A percentile compares a stretch with the other conserved stretches of the same genome.
These are phyloP conservation scores for Macropis europaea DNA, from an alignment of 2,888 invertebrate genomes.

Conservation along the genomic window DNA sequence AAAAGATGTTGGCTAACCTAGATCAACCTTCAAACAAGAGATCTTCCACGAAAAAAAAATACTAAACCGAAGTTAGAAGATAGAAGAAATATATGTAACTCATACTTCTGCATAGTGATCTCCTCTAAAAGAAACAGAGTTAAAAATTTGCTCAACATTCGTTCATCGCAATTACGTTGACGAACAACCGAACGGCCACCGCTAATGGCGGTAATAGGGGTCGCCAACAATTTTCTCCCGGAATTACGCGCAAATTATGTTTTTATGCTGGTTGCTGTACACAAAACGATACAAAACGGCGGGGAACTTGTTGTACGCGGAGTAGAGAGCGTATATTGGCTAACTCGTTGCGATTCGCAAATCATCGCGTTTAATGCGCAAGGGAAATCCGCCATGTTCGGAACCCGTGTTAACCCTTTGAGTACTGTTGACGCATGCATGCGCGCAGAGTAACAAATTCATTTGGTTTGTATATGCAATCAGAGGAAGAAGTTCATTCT, in stretches of 20 bases:
- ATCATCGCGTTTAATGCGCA: slow-evolving; percentile 15
- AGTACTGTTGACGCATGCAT: no score
- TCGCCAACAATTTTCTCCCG: slow-evolving; percentile 15
- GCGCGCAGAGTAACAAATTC: no score
- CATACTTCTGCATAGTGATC: background rate
- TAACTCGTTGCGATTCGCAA: slow-evolving; percentile 17
- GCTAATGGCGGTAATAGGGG: background rate
- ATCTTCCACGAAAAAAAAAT: no score
- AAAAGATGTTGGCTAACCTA: no score
- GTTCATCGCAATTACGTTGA: background rate
- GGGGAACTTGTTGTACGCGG: background rate
- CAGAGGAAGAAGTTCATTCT: no score
- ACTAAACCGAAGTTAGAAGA: no score
- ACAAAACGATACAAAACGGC: background rate
- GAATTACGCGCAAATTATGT: slow-evolving; percentile 21
- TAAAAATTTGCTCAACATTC: background rate
- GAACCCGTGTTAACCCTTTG: no score
- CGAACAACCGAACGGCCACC: slow-evolving; percentile 6
- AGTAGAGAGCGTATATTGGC: slow-evolving; percentile 9
- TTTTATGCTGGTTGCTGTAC: background rate
- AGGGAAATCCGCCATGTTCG: background rate
- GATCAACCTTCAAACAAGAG: no score
- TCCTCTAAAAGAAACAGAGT: background rate
- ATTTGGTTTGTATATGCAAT: no score
- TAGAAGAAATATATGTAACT: no score